A percentile compares a stretch with the other conserved stretches of the same genome.
phyloP scores from a whole-genome alignment of 2,797 vertebrate species.

The Hydrocynus forskahlii region DNA sequence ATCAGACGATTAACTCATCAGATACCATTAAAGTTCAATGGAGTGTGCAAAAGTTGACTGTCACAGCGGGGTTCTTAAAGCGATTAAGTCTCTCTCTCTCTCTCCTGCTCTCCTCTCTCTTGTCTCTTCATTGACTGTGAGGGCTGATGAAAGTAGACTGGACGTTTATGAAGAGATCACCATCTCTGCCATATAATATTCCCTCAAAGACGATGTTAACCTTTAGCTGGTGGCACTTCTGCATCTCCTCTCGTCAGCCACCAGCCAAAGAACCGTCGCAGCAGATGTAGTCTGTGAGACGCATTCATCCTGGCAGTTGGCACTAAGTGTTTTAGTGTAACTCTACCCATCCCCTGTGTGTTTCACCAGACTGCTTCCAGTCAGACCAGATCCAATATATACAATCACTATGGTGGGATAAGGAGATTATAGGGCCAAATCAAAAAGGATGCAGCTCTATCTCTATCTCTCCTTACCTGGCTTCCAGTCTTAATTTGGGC shows the following conservation, averaged over 20 bases:
- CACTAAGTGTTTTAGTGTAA: conserved; percentile 81
- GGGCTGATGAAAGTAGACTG: conserved; percentile 59
- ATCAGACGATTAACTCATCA: conserved; percentile 64
- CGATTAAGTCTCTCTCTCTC: conserved; percentile 57
- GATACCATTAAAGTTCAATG: conserved; percentile 60
- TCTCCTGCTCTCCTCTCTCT: conserved; percentile 20
- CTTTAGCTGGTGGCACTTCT: conserved; percentile 58
- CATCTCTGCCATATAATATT: conserved; percentile 76
- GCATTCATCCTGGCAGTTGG: conserved; percentile 78
- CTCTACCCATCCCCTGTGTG: conserved; percentile 76
- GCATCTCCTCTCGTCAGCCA: conserved; percentile 79
- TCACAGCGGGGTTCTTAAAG: conserved; percentile 43
- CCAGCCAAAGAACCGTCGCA: conserved; percentile 70
- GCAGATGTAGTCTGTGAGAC: conserved; percentile 57
- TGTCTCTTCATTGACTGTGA: conserved; percentile 45
- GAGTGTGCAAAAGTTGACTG: conserved; percentile 50
- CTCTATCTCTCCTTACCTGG: conserved; percentile 57
- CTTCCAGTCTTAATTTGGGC: conserved; percentile 34
- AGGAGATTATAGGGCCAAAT: conserved; percentile 73
- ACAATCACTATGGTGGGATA: conserved; percentile 77
- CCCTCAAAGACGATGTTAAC: conserved; percentile 78
- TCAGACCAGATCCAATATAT: conserved; percentile 73
- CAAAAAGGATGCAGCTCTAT: conserved; percentile 58
- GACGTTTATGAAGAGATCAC: conserved; percentile 75
- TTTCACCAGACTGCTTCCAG: conserved; percentile 69